phyloP scores from a whole-genome alignment of 1,140 invertebrate genomes.

The Atta texana region DNA sequence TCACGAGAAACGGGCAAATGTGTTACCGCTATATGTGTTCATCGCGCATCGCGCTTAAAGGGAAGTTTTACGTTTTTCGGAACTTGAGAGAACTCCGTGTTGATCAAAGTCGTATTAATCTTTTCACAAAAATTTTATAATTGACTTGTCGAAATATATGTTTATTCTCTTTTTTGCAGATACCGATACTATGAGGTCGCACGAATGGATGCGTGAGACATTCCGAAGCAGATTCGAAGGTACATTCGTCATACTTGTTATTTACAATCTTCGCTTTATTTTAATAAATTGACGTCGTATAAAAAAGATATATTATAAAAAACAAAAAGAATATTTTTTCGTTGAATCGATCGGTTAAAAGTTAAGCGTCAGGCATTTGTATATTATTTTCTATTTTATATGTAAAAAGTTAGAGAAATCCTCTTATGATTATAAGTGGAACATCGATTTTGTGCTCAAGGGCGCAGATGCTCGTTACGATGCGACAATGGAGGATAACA shows the following conservation, averaged over 20 bases:
- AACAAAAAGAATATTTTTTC: not conserved
- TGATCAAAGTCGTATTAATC: not conserved
- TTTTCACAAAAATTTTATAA: not conserved
- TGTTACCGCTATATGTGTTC: slow-evolving; percentile 6
- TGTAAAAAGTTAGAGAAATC: not conserved
- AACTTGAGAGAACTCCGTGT: not conserved
- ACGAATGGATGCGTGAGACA: slow-evolving; percentile 30
- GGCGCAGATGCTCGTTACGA: slow-evolving; percentile 47
- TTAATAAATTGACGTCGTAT: no score
- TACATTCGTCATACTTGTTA: not conserved
- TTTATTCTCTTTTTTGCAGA: not conserved
- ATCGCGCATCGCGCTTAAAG: not conserved
- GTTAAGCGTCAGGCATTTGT: not conserved
- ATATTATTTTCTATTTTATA: not conserved
- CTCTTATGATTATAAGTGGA: not conserved
- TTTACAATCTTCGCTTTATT: not conserved
- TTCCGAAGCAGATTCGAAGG: slow-evolving; percentile 34
- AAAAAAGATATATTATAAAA: slow-evolving; percentile 5
- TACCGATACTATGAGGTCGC: slow-evolving; percentile 18
- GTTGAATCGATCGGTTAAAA: not conserved
- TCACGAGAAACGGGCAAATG: slow-evolving; percentile 50
- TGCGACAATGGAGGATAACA: slow-evolving; percentile 35
- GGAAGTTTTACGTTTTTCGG: not conserved
- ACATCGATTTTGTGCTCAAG: slow-evolving; percentile 20
- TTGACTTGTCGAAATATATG: not conserved